phyloP scores from a whole-genome alignment of 1,140 invertebrate species.

The Pissodes strobi region DNA sequence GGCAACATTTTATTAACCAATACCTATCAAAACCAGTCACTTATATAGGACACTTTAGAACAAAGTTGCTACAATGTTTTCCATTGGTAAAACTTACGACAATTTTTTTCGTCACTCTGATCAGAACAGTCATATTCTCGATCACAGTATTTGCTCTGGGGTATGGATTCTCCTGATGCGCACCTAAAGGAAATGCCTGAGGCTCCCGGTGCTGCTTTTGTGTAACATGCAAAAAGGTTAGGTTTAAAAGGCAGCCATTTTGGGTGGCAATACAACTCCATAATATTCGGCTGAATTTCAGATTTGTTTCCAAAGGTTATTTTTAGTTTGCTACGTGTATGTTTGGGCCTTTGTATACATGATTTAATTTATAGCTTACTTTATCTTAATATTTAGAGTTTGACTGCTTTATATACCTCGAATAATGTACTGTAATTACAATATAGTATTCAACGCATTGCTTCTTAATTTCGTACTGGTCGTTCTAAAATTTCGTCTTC shows the following conservation, averaged over 20 bases:
- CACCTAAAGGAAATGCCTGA: slow-evolving; percentile 58
- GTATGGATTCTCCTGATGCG: slow-evolving; percentile 64
- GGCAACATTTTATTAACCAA: not conserved
- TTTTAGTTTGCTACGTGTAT: too few relatives aligned
- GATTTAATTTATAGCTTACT: too few relatives aligned
- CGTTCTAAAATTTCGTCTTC: too few relatives aligned
- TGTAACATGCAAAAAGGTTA: slow-evolving; percentile 48
- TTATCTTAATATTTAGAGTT: too few relatives aligned
- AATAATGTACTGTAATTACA: too few relatives aligned
- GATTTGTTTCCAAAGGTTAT: too few relatives aligned
- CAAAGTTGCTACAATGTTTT: too few relatives aligned
- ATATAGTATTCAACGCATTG: too few relatives aligned
- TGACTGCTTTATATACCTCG: too few relatives aligned
- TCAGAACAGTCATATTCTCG: slow-evolving; percentile 64
- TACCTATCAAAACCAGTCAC: not conserved
- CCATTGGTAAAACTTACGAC: slow-evolving; percentile 52
- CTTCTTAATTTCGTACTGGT: too few relatives aligned
- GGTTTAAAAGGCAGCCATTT: not conserved
- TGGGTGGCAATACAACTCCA: not conserved
- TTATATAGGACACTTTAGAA: not conserved
- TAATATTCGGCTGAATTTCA: not conserved
- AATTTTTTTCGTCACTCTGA: slow-evolving; percentile 61
- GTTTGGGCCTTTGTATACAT: too few relatives aligned
- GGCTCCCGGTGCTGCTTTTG: slow-evolving; percentile 29
- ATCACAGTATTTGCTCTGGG: slow-evolving; percentile 60